Base-by-base conservation (phyloP, 1,140 invertebrate species). In the Sycophaga agraensis region DNA sequence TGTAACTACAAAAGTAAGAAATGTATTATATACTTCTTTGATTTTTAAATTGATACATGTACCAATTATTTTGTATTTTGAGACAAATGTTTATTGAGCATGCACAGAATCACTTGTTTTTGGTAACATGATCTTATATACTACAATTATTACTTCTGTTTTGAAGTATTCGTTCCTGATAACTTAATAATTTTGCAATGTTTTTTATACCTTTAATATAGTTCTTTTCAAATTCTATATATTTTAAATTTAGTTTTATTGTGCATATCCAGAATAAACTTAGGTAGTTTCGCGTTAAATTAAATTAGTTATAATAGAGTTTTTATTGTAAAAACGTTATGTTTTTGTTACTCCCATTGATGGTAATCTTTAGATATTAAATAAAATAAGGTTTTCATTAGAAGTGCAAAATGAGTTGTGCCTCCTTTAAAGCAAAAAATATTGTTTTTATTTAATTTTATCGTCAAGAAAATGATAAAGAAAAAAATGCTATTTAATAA, bases 261-360 rank as follows among this genome's bases (percentile, higher is more conserved):
- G 19, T 40, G 5, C 26, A 40, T 16, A 22, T 16, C 14, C 28
- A 54, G 37, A 40, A 54, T 19, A 24, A 22, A 53, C 19, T 54
- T 42, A 40, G 19, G 19, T 4, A 28, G 14, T 24, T 53, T 42
- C 42, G 51, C n/a, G 24, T n/a, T n/a, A n/a, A n/a, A 54, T 42
- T 16, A 16, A 54, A 54, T n/a, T 54, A 54, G 51, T 54, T 37
- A 54, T 42, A 42, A 42, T 54, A 40, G 50, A 53, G 16, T 42
- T 39, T 50, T 42, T 42, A 54, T 24, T 54, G 24, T 54, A 54
- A 42, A n/a, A 54, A 54, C 24, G 24, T 53, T 39, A 53, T 40
- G n/a, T 42, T 19, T 42, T 42, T 31, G 51, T 54, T 53, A 54
- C n/a, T 54, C 42, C 21, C 39, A 42, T 12, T 6, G 16, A 42